A percentile compares a stretch with the other conserved stretches of the same genome.
Evolutionary conservation across 2,113 vertebrate genomes (phyloP).

Genomic region (Cebus imitator): DNA sequence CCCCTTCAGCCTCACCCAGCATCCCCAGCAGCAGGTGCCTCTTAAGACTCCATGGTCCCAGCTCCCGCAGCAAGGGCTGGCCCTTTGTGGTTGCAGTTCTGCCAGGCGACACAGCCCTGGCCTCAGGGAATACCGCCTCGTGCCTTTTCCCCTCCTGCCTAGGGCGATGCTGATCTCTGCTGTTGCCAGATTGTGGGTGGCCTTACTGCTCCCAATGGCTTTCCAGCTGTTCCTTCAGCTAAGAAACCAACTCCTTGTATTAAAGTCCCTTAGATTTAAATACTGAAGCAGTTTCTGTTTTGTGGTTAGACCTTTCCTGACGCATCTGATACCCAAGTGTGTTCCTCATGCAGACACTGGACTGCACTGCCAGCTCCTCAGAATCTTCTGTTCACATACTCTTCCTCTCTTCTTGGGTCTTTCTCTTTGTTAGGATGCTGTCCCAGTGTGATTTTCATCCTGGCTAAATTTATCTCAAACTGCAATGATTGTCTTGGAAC

Average conservation of each 20-base stretch:
- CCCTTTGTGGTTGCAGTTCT: fast-evolving
- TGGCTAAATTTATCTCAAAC: neutral
- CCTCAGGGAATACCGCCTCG: neutral
- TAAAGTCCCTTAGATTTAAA: neutral
- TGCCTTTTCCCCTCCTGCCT: neutral
- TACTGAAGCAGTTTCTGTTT: neutral
- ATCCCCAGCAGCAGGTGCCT: neutral
- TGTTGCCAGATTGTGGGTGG: neutral
- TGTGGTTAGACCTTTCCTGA: neutral
- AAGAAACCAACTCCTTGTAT: neutral
- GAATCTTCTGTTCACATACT: neutral
- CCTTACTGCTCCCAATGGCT: neutral
- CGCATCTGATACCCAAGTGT: neutral
- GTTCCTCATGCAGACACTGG: neutral
- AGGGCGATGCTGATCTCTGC: neutral
- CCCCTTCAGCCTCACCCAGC: fast-evolving
- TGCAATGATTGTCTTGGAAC: neutral
- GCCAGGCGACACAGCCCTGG: neutral
- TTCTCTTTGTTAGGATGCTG: neutral
- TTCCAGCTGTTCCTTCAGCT: neutral
- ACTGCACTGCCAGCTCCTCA: neutral
- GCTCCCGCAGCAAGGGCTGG: neutral
- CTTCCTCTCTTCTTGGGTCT: neutral
- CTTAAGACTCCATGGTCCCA: neutral
- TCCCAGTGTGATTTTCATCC: neutral